Percentiles rank a stretch among this genome's conserved stretches.
Conservation (phyloP, 2,113 vertebrate species). For the Gracilinanus agilis region DNA sequence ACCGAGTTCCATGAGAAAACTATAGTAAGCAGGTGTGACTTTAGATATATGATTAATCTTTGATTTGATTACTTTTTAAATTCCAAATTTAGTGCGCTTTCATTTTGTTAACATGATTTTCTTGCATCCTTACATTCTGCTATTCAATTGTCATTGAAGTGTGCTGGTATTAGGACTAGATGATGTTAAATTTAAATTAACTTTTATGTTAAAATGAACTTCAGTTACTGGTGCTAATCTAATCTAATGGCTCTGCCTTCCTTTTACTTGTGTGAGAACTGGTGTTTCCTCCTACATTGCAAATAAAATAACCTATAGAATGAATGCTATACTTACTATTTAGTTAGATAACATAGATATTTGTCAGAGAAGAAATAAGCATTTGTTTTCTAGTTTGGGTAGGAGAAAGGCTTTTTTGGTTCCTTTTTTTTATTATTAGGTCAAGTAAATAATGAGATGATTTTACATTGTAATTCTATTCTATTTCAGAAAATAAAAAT, state of each 20-base stretch:
- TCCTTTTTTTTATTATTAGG: conserved; percentile 9
- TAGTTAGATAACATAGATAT: conserved; percentile 43
- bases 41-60: too few relatives aligned
- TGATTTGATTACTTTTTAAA: background rate
- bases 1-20: background rate
- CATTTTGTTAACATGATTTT: background rate
- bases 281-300: conserved; percentile 61
- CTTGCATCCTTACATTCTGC: background rate
- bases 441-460: conserved; percentile 4
- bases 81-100: background rate
- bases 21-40: background rate
- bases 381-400: conserved; percentile 39
- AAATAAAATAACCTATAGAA: conserved; percentile 48
- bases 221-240: conserved; percentile 41
- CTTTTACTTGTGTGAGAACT: conserved; percentile 35
- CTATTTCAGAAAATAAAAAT: conserved; percentile 17
- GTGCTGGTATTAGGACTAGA: background rate
- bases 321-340: conserved; percentile 2
- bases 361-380: conserved; percentile 53
- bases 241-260: conserved; percentile 25
- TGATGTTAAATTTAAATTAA: background rate
- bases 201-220: conserved; percentile 8
- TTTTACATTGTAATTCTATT: background rate
- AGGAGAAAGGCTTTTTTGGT: conserved; percentile 43
- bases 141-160: background rate